A percentile compares a stretch with the other conserved stretches of the same genome.
These are phyloP conservation scores for Galerucella pusilla DNA, from an alignment of 2,888 invertebrate genomes.

Conservation along the genomic window DNA sequence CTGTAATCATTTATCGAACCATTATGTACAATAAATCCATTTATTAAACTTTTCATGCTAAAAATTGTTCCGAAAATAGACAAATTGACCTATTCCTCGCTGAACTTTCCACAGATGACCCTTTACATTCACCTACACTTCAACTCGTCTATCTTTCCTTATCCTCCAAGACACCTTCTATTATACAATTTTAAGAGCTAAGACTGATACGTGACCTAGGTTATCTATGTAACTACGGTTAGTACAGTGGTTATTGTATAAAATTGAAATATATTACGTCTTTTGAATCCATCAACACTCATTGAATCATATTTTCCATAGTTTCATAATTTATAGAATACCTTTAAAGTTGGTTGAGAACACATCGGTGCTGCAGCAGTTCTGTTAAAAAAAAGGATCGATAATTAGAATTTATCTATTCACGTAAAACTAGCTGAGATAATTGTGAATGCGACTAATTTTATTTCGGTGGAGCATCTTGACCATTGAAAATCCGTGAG, in stretches of 20 bases:
- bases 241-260: neutral
- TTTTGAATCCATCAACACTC: neutral
- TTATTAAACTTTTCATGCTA: constrained; percentile 1
- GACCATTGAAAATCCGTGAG: too few relatives aligned
- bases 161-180: constrained; percentile 21
- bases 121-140: constrained; percentile 12
- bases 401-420: too few relatives aligned
- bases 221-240: constrained; percentile 15
- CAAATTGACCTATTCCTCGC: constrained; percentile 9
- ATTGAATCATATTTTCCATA: too few relatives aligned
- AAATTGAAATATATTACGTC: neutral
- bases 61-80: constrained; percentile 9
- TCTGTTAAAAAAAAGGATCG: too few relatives aligned
- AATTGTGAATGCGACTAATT: too few relatives aligned
- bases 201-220: constrained; percentile 26
- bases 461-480: too few relatives aligned
- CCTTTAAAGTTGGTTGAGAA: too few relatives aligned
- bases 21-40: neutral
- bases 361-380: too few relatives aligned
- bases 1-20: neutral
- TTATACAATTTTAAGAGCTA: constrained; percentile 28
- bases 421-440: too few relatives aligned
- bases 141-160: constrained; percentile 10
- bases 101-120: constrained; percentile 31
- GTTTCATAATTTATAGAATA: too few relatives aligned